These are phyloP conservation scores for Thaleichthys pacificus DNA, from an alignment of 2,797 vertebrate species.

Conservation along the genomic window DNA sequence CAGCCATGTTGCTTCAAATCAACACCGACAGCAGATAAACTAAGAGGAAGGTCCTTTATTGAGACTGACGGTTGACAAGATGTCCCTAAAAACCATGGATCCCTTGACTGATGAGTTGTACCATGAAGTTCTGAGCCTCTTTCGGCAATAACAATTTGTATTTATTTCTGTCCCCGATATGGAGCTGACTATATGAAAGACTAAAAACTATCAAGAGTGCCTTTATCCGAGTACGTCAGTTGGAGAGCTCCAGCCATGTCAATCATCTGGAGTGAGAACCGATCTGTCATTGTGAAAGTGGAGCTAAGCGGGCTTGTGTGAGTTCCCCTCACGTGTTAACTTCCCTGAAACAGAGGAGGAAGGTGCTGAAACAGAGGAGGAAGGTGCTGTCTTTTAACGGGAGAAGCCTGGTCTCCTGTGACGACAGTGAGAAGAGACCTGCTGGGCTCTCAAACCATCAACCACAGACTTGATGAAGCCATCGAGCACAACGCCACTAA, in stretches of 20 bases:
- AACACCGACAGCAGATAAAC: background rate
- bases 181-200: background rate
- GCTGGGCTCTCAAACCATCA: too few species aligned
- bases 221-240: too few species aligned
- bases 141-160: too few species aligned
- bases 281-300: slow-evolving; percentile 43
- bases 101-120: background rate
- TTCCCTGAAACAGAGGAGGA: too few species aligned
- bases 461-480: background rate
- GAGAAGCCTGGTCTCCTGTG: background rate
- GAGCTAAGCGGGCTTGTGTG: slow-evolving; percentile 36
- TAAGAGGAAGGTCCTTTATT: background rate
- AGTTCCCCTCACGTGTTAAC: slow-evolving; percentile 24
- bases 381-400: background rate
- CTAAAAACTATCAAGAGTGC: too few species aligned
- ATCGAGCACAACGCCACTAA: background rate
- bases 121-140: too few species aligned
- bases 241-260: too few species aligned
- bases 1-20: background rate
- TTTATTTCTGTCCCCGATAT: background rate
- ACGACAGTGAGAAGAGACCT: background rate
- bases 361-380: background rate
- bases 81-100: background rate
- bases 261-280: too few species aligned
- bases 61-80: background rate